Evolutionary conservation across 2,113 vertebrate genomes (phyloP).

Genomic region (Engystomops pustulosus): DNA sequence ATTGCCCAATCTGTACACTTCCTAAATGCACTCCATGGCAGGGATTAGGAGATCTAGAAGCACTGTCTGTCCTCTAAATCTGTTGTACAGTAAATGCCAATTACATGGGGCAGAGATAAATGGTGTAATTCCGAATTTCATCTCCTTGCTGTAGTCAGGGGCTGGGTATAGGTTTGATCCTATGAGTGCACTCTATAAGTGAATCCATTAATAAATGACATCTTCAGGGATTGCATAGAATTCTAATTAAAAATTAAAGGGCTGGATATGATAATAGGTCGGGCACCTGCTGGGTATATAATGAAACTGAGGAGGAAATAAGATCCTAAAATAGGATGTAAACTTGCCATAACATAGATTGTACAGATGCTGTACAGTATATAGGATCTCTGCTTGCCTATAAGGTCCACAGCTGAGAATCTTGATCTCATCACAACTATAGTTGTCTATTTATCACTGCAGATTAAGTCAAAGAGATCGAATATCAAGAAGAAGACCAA

Average conservation of each 20-base stretch:
- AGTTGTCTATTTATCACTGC: background rate
- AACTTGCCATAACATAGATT: background rate
- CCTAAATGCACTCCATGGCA: background rate
- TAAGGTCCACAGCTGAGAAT: background rate
- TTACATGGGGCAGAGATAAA: background rate
- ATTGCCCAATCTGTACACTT: constrained; percentile 22
- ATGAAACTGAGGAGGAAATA: background rate
- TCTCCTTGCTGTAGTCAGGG: too few relatives aligned
- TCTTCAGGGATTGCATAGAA: background rate
- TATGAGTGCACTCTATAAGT: background rate
- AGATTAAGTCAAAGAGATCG: too few relatives aligned
- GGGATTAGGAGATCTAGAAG: background rate
- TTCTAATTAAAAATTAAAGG: background rate
- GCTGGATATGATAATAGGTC: background rate
- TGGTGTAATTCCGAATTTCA: too few relatives aligned
- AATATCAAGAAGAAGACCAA: too few relatives aligned
- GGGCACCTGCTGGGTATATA: background rate
- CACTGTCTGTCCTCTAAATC: background rate
- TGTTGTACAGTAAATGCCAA: constrained; percentile 1
- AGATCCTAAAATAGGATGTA: background rate
- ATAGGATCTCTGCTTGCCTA: too few relatives aligned
- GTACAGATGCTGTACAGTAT: background rate
- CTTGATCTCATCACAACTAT: background rate
- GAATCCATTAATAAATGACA: background rate
- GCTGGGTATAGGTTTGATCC: background rate